phyloP scores from a whole-genome alignment of 2,113 vertebrate genomes.

The Leucopternis melanops region DNA sequence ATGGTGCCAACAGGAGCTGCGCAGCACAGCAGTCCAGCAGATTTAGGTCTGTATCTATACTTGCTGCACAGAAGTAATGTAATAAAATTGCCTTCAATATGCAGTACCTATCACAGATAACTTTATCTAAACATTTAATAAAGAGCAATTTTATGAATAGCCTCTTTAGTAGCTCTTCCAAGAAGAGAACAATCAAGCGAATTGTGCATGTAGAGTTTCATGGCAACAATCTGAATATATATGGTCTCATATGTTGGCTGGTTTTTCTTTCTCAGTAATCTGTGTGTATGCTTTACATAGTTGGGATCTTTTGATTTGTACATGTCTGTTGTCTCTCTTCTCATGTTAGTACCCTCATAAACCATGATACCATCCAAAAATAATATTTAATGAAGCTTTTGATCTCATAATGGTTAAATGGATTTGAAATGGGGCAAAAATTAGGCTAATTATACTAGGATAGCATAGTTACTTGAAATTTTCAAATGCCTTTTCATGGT shows the following conservation, averaged over 20 bases:
- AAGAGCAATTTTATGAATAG: not conserved
- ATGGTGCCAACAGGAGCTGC: not conserved
- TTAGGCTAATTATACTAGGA: not conserved
- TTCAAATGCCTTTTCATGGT: not conserved
- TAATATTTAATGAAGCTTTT: not conserved
- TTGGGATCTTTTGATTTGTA: not conserved
- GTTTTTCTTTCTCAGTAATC: not conserved
- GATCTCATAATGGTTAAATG: not conserved
- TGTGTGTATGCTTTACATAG: not conserved
- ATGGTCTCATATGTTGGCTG: not conserved
- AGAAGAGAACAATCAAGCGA: not conserved
- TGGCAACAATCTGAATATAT: not conserved
- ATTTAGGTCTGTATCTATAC: fast-evolving
- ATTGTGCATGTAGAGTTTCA: not conserved
- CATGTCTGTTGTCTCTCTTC: not conserved
- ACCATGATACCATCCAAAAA: not conserved
- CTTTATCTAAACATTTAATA: not conserved
- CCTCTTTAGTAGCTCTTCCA: not conserved
- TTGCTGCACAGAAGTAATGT: not conserved
- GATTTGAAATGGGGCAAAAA: not conserved
- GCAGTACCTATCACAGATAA: not conserved
- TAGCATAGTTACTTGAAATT: not conserved
- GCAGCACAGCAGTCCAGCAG: too few species aligned
- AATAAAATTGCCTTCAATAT: not conserved
- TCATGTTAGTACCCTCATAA: not conserved